Conservation (phyloP, 2,797 vertebrate genomes). For the Xerus rutilus region DNA sequence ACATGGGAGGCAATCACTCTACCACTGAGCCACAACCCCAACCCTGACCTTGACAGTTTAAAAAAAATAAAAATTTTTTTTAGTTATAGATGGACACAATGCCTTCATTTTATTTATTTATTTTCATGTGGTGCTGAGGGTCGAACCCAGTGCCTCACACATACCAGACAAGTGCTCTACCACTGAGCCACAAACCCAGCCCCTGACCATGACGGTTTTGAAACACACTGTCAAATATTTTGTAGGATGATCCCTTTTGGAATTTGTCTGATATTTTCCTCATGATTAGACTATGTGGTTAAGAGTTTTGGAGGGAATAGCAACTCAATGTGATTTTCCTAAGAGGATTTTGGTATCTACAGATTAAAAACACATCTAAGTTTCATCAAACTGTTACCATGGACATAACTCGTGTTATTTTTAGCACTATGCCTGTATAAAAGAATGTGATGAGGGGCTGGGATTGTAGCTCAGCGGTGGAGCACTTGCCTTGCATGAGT, state of each 20-base stretch:
- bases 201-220: neutral
- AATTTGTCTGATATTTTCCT: conserved; percentile 41
- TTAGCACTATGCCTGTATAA: conserved; percentile 19
- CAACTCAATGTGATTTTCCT: neutral
- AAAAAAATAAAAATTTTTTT: too few relatives aligned
- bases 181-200: too few relatives aligned
- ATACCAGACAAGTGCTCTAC: too few relatives aligned
- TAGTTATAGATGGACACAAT: too few relatives aligned
- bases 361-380: conserved; percentile 9
- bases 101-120: too few relatives aligned
- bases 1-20: too few relatives aligned
- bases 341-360: neutral
- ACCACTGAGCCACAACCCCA: too few relatives aligned
- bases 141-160: too few relatives aligned
- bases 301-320: neutral
- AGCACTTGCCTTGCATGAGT: too few relatives aligned
- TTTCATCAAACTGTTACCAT: neutral
- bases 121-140: too few relatives aligned
- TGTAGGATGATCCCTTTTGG: neutral
- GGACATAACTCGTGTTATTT: neutral
- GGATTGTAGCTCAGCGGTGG: too few relatives aligned
- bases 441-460: conserved; percentile 24
- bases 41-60: too few relatives aligned
- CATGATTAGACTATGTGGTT: neutral
- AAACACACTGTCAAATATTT: neutral